Percentiles rank a stretch among this genome's conserved stretches.
phyloP scores from a whole-genome alignment of 1,140 invertebrate genomes.

The Atta cephalotes region DNA sequence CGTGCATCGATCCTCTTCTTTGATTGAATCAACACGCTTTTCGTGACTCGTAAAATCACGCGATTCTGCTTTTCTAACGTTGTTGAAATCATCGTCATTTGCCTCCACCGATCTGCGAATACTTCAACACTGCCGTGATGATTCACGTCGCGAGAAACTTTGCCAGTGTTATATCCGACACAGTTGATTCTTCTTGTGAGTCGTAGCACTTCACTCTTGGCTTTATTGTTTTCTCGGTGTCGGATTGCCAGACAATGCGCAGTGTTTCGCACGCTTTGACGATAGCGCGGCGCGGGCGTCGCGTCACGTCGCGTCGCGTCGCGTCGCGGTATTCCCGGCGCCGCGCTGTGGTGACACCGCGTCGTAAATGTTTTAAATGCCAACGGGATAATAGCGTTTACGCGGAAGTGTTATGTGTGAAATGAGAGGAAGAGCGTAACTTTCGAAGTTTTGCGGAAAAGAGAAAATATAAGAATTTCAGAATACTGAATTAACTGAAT shows the following conservation, averaged over 20 bases:
- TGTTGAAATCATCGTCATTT: not conserved
- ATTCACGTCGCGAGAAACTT: conserved; percentile 31
- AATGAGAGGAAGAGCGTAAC: conserved; percentile 10
- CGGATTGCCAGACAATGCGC: conserved; percentile 36
- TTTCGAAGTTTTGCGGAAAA: not conserved
- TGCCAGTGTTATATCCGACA: conserved; percentile 6
- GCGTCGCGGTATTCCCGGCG: conserved; percentile 42
- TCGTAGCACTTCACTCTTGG: not conserved
- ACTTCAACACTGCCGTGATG: not conserved
- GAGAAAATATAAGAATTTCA: not conserved
- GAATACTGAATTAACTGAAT: not conserved
- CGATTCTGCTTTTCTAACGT: not conserved
- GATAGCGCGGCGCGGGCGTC: not conserved
- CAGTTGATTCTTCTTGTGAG: conserved; percentile 12
- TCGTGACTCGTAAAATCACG: not conserved
- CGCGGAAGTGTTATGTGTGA: conserved; percentile 36
- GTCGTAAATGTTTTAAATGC: conserved; percentile 48
- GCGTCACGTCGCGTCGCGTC: not conserved
- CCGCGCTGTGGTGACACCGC: conserved; percentile 26
- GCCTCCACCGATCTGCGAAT: conserved; percentile 1
- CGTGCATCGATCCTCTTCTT: not conserved
- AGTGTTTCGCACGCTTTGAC: conserved; percentile 49
- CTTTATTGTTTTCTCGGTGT: conserved; percentile 28
- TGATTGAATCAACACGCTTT: not conserved
- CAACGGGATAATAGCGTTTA: conserved; percentile 48